A percentile compares a stretch with the other conserved stretches of the same genome.
These are phyloP conservation scores for Cotesia glomerata DNA, from an alignment of 1,140 invertebrate genomes.

Conservation along the genomic window DNA sequence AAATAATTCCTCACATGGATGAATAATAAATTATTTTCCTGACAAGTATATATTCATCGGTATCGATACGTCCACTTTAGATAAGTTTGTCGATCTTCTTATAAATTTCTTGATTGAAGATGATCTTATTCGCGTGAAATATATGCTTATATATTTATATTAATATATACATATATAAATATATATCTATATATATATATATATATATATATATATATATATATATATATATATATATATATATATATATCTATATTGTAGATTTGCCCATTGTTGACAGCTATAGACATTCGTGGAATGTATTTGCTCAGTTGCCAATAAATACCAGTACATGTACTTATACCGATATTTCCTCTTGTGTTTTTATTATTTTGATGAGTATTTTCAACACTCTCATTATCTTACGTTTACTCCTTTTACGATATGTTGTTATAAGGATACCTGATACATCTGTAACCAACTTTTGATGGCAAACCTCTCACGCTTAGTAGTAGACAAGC, in stretches of 20 bases:
- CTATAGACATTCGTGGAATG: not conserved
- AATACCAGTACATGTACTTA: conserved; percentile 4
- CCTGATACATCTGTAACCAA: conserved; percentile 45
- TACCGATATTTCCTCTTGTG: not conserved
- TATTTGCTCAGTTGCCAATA: not conserved
- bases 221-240: no score
- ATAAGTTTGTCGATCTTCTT: conserved; percentile 18
- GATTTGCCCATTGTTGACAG: conserved; percentile 5
- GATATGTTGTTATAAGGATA: conserved; percentile 47
- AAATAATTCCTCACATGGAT: conserved; percentile 18
- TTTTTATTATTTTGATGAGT: not conserved
- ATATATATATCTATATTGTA: not conserved
- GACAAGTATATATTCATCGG: conserved; percentile 23
- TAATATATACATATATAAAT: no score
- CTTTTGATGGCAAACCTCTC: conserved; percentile 16
- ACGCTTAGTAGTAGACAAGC: conserved; percentile 19
- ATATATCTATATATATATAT: no score
- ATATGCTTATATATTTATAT: not conserved
- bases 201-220: not conserved
- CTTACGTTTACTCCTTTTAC: conserved; percentile 2
- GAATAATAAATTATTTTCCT: conserved; percentile 24
- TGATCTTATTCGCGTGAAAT: conserved; percentile 8
- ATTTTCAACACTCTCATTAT: not conserved
- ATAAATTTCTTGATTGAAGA: not conserved
- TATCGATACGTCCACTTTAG: conserved; percentile 26